Evolutionary conservation across 2,888 invertebrate genomes (phyloP).

Genomic region (Hirtodrosophila confusa): DNA sequence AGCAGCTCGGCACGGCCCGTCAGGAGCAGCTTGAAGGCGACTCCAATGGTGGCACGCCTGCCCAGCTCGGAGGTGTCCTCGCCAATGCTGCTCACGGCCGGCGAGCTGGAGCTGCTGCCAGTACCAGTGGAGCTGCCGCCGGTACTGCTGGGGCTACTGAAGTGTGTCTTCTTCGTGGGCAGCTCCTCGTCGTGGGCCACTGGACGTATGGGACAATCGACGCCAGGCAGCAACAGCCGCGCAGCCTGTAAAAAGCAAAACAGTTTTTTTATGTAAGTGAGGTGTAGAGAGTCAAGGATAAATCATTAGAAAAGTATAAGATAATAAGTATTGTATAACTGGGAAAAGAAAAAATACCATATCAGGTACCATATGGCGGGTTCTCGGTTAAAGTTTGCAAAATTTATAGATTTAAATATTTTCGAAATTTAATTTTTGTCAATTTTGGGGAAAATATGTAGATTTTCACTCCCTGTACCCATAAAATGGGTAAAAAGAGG

Average conservation of each 20-base stretch:
- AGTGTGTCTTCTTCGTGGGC: slow-evolving; percentile 82
- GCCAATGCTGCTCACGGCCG: slow-evolving; percentile 55
- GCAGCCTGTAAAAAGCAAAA: slow-evolving; percentile 85
- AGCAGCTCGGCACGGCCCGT: slow-evolving; percentile 92
- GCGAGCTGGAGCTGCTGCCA: slow-evolving; percentile 60
- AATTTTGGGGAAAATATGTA: too few species aligned
- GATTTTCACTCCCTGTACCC: too few species aligned
- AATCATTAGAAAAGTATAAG: too few species aligned
- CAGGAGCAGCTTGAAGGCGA: slow-evolving; percentile 92
- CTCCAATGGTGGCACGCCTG: slow-evolving; percentile 88
- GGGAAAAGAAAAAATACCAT: too few species aligned
- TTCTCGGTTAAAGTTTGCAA: too few species aligned
- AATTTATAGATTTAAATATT: too few species aligned
- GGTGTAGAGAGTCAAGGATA: too few species aligned
- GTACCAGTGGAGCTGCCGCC: slow-evolving; percentile 52
- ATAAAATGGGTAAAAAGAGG: too few species aligned
- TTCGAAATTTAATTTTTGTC: too few species aligned
- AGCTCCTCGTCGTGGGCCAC: slow-evolving; percentile 87
- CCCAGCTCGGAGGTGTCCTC: slow-evolving; percentile 86
- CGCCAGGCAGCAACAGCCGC: slow-evolving; percentile 92
- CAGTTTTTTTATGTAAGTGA: too few species aligned
- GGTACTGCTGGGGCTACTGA: slow-evolving; percentile 41
- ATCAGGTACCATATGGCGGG: too few species aligned
- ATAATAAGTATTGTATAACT: too few species aligned
- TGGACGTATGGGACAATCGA: slow-evolving; percentile 93